Percentiles rank a stretch among this genome's conserved stretches.
These are phyloP conservation scores for Aplysia californica DNA, from an alignment of 1,140 invertebrate genomes.

Conservation along the genomic window DNA sequence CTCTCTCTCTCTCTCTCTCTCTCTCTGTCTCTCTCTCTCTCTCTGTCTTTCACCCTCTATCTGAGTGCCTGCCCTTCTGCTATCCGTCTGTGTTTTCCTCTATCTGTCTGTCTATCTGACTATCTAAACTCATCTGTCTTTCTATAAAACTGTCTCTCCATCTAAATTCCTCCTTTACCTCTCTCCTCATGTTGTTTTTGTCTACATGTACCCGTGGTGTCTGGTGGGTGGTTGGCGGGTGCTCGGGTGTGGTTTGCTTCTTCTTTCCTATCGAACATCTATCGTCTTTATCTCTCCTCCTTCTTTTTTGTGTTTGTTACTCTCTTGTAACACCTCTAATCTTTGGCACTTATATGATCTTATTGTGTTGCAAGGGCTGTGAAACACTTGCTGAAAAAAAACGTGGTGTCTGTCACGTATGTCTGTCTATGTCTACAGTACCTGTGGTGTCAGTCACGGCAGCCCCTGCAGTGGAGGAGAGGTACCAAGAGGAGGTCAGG, in stretches of 20 bases:
- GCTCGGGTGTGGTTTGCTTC: too few species aligned
- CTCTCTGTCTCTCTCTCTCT: neutral
- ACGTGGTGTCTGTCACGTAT: neutral
- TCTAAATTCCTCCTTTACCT: neutral
- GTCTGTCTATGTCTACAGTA: neutral
- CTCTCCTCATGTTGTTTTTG: neutral
- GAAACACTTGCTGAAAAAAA: neutral
- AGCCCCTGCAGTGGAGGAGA: neutral
- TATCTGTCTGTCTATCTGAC: neutral
- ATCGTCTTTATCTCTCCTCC: too few species aligned
- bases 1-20: conserved; percentile 11
- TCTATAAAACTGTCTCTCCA: neutral
- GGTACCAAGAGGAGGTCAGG: neutral
- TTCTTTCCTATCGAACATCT: too few species aligned
- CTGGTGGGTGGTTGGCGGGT: too few species aligned
- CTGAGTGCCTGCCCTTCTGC: neutral
- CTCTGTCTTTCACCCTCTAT: neutral
- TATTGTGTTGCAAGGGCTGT: too few species aligned
- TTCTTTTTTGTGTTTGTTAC: too few species aligned
- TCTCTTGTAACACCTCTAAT: too few species aligned
- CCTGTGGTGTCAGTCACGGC: neutral
- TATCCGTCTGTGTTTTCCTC: neutral
- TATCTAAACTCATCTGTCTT: neutral
- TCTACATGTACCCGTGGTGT: neutral
- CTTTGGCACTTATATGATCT: too few species aligned